Base-by-base conservation (phyloP, 2,888 invertebrate species). In the Chrysomela aeneicollis region DNA sequence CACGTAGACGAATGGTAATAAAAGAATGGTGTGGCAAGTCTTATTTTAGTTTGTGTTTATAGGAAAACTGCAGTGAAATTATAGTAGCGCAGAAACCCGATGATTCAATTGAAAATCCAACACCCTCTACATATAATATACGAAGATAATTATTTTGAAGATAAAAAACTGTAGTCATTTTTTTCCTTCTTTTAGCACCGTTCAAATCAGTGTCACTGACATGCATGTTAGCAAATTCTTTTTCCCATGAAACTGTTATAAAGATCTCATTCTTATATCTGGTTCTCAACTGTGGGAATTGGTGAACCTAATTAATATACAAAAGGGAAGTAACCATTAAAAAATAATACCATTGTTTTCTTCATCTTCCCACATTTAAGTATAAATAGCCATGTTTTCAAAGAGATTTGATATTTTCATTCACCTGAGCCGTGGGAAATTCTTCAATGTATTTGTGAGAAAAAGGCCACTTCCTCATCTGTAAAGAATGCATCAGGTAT, bases 291-390 rank as follows among this genome's bases (percentile, higher is more conserved):
- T 75, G 76, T 82, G 82, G 78, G 82, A 83, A 83, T 77, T 79
- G 77, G 82, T 79, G 77, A 81, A 75, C 74, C 78, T 78, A 77
- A 82, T 82, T 82, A 82, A 81, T 81, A 82, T 80, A 79, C 81
- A 80, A 77, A 76, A 79, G 81, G 77, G 78, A 79, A 76, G 77
- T 78, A 80, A 81, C 82, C 82, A 82, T 81, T 81, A 79, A 81
- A 35, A 81, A 79, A 80, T 78, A 75, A 79, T 76, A 73, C 78
- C 76, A 81, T 82, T 82, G 81, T 81, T 76, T 72, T 74, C 70
- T 67, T 59, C 63, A 76, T 73, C 72, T 81, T 81, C 81, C 81
- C 81, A 81, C 81, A 79, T 76, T 79, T 74, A 76, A 71, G 71
- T 73, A 75, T 73, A 71, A 76, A 75, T 73, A 72, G 72, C 71